phyloP scores from a whole-genome alignment of 2,113 vertebrate species.

The Notothenia rossii region DNA sequence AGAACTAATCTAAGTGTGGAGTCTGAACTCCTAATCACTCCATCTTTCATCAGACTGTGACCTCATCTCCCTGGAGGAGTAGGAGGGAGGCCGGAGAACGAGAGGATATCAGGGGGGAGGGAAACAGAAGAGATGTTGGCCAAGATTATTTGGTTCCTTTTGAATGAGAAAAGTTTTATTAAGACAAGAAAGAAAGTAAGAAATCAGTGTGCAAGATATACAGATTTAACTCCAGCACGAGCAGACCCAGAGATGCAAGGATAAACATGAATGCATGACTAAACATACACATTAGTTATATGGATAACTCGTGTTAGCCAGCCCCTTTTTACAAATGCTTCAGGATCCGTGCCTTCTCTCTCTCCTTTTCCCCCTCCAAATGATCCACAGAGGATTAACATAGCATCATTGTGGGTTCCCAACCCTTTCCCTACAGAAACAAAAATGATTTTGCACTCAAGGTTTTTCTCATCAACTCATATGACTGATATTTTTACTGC shows the following conservation, averaged over 20 bases:
- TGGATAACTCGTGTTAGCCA: neutral
- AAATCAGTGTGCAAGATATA: neutral
- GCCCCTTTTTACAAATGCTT: neutral
- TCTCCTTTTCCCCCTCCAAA: neutral
- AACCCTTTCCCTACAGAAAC: neutral
- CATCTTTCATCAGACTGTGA: constrained; percentile 75
- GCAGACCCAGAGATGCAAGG: neutral
- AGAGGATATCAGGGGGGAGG: constrained; percentile 2
- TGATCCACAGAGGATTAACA: neutral
- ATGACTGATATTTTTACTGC: neutral
- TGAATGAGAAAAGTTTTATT: neutral
- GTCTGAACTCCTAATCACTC: constrained; percentile 70
- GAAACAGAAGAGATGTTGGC: constrained; percentile 12
- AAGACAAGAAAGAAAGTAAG: neutral
- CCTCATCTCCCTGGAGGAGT: constrained; percentile 74
- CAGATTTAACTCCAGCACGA: neutral
- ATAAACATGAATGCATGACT: too few relatives aligned
- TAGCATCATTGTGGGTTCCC: neutral
- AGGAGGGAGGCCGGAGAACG: constrained; percentile 10
- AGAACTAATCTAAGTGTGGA: constrained; percentile 43
- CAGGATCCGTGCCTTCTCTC: neutral
- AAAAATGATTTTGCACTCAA: neutral
- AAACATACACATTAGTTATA: too few relatives aligned
- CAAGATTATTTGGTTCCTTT: constrained; percentile 27
- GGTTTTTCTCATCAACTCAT: neutral